These are phyloP conservation scores for Caretta caretta DNA, from an alignment of 2,113 vertebrate genomes.

Conservation along the genomic window DNA sequence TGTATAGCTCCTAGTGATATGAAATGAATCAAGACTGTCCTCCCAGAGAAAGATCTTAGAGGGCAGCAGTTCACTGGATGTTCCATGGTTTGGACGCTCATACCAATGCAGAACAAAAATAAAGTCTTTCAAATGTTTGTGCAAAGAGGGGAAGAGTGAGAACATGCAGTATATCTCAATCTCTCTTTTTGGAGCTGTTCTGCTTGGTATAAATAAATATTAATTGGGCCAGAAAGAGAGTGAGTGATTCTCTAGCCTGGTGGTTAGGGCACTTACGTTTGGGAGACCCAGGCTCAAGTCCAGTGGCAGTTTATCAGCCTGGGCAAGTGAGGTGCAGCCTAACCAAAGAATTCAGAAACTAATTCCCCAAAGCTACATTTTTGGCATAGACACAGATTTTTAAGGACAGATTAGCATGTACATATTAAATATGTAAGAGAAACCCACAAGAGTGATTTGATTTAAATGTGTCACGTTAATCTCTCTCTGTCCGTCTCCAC, in stretches of 20 bases:
- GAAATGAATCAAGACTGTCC: neutral
- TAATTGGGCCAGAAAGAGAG: neutral
- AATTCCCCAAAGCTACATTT: neutral
- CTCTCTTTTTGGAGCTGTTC: constrained; percentile 39
- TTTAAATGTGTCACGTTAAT: neutral
- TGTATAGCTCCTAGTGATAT: neutral
- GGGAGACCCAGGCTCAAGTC: neutral
- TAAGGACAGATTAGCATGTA: neutral
- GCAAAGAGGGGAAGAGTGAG: constrained; percentile 22
- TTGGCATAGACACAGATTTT: neutral
- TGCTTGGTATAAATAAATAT: constrained; percentile 47
- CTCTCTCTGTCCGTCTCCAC: neutral
- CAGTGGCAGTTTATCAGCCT: neutral
- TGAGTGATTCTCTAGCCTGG: neutral
- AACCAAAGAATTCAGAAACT: neutral
- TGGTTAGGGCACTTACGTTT: neutral
- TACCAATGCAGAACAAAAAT: constrained; percentile 21
- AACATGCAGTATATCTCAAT: neutral
- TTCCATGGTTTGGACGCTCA: neutral
- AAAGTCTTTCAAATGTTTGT: neutral
- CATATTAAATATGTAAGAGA: neutral
- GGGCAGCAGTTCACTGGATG: neutral
- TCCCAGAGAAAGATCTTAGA: neutral
- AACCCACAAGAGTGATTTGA: neutral
- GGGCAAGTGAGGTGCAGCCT: neutral